These are phyloP conservation scores for Drosophila mauritiana DNA, from an alignment of 1,140 invertebrate species.

Conservation along the genomic window DNA sequence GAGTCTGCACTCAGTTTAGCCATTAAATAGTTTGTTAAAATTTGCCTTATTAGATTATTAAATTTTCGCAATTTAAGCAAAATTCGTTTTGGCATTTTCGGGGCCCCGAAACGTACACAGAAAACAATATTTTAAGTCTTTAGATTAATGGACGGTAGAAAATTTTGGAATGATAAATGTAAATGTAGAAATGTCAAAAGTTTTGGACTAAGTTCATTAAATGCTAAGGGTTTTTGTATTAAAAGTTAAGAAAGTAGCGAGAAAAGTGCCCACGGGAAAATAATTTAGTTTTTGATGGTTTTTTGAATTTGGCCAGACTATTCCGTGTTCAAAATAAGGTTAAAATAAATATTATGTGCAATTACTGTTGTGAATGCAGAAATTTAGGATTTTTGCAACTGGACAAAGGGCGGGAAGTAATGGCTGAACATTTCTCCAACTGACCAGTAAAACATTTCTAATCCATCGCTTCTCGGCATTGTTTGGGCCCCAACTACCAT, in stretches of 20 bases:
- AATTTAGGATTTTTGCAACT: not conserved
- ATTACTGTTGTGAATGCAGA: no score
- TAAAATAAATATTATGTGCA: not conserved
- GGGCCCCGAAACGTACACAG: conserved; percentile 18
- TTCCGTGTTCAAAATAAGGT: conserved; percentile 3
- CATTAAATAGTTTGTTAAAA: conserved; percentile 83
- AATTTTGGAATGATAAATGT: conserved; percentile 44
- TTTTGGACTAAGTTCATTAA: conserved; percentile 25
- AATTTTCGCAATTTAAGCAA: conserved; percentile 79
- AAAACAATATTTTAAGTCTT: conserved; percentile 13
- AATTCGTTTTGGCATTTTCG: conserved; percentile 72
- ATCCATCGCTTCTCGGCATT: conserved; percentile 64
- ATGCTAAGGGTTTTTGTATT: conserved; percentile 6
- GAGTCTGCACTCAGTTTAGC: conserved; percentile 64
- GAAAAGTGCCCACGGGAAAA: not conserved
- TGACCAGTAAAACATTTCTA: conserved; percentile 69
- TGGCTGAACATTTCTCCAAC: conserved; percentile 21
- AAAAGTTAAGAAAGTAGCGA: conserved; percentile 13
- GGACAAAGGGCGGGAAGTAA: not conserved
- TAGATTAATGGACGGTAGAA: conserved; percentile 25
- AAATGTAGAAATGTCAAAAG: not conserved
- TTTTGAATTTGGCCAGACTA: not conserved
- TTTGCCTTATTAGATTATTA: conserved; percentile 82
- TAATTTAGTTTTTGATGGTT: conserved; percentile 8
- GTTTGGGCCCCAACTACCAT: conserved; percentile 28